A percentile compares a stretch with the other conserved stretches of the same genome.
Evolutionary conservation across 2,113 vertebrate genomes (phyloP).

Genomic region (Equus przewalskii): DNA sequence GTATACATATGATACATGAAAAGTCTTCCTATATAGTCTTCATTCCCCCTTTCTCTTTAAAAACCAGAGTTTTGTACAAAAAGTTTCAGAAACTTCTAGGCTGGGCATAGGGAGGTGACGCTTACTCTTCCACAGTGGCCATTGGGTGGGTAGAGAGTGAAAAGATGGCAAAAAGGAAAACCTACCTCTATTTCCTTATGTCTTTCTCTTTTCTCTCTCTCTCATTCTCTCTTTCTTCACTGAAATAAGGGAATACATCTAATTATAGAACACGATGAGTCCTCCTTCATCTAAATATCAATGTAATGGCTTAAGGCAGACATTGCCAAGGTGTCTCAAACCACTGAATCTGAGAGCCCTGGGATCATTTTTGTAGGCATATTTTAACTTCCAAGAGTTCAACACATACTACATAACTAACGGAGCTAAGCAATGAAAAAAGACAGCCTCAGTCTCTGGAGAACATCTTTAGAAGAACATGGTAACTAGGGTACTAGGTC

Average conservation of each 20-base stretch:
- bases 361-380: not conserved
- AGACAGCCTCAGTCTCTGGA: not conserved
- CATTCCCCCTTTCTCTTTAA: rapidly evolving
- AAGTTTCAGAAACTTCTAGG: not conserved
- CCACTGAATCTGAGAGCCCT: not conserved
- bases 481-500: slow-evolving; percentile 56
- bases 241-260: not conserved
- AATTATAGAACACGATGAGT: not conserved
- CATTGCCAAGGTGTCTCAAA: not conserved
- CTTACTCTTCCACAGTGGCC: not conserved
- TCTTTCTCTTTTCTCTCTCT: not conserved
- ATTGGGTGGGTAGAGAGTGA: not conserved
- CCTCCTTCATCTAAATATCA: not conserved
- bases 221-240: not conserved
- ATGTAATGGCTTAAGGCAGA: not conserved
- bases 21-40: not conserved
- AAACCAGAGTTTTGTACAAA: not conserved
- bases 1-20: not conserved
- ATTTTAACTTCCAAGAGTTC: not conserved
- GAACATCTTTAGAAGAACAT: slow-evolving; percentile 4
- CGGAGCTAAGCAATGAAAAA: not conserved
- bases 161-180: not conserved
- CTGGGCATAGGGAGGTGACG: not conserved
- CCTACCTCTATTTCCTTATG: not conserved
- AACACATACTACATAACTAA: not conserved